Conservation (phyloP, 2,888 invertebrate genomes). For the Penaeus monodon region DNA sequence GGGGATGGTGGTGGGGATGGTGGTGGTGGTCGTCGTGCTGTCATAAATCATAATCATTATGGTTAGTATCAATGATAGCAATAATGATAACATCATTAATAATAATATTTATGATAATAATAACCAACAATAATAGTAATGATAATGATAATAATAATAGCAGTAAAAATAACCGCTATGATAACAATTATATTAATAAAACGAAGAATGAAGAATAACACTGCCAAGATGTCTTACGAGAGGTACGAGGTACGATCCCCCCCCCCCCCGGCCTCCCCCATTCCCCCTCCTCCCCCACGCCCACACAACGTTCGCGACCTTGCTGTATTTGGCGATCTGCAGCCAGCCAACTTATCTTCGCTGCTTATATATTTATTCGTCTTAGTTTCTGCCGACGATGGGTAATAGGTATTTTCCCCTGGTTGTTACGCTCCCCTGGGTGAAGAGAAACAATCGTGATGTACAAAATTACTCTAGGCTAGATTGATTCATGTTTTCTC, state of each 20-base stretch:
- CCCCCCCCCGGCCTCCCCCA: neutral
- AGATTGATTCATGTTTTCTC: conserved; percentile 43
- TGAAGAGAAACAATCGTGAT: neutral
- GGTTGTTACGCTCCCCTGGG: neutral
- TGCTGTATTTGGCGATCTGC: conserved; percentile 17
- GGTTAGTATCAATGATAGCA: too few relatives aligned
- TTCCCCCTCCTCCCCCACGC: neutral
- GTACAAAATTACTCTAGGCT: conserved; percentile 25
- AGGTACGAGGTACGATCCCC: conserved; percentile 6
- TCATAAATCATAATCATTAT: too few relatives aligned
- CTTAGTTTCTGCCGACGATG: neutral
- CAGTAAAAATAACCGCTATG: neutral
- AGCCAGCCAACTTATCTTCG: neutral
- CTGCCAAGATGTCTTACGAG: conserved; percentile 15
- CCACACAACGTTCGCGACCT: conserved; percentile 30
- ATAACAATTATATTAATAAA: neutral
- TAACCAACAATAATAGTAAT: too few relatives aligned
- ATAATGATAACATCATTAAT: too few relatives aligned
- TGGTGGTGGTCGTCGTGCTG: too few relatives aligned
- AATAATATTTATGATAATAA: too few relatives aligned
- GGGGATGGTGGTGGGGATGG: too few relatives aligned
- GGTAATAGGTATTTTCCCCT: neutral
- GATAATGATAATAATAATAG: too few relatives aligned
- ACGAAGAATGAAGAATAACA: neutral
- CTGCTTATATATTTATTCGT: conserved; percentile 8